Evolutionary conservation across 2,888 invertebrate genomes (phyloP).

Genomic region (Euphydryas editha): DNA sequence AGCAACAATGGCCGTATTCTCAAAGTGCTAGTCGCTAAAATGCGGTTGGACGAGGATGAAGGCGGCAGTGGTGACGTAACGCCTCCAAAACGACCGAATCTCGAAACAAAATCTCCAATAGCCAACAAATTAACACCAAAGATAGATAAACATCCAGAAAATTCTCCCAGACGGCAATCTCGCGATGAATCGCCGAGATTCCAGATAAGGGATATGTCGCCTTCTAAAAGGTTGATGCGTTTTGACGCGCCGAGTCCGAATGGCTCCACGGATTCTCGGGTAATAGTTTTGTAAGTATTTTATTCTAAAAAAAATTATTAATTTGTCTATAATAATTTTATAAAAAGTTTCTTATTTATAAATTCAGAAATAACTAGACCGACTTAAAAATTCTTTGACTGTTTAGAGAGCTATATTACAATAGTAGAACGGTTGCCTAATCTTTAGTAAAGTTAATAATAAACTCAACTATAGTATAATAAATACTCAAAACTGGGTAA

Average conservation of each 20-base stretch:
- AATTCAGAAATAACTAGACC: no score
- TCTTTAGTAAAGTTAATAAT: no score
- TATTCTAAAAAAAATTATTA: no score
- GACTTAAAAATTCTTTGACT: no score
- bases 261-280: conserved; percentile 66
- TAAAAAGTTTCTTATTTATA: no score
- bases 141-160: not conserved
- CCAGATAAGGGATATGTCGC: conserved; percentile 42
- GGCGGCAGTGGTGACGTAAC: conserved; percentile 33
- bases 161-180: not conserved
- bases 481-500: no score
- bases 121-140: not conserved
- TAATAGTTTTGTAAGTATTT: conserved; percentile 66
- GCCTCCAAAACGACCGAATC: conserved; percentile 26
- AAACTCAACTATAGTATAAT: no score
- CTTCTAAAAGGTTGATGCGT: conserved; percentile 45
- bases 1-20: conserved; percentile 62
- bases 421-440: no score
- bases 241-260: conserved; percentile 76
- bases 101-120: conserved; percentile 1
- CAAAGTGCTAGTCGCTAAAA: conserved; percentile 71
- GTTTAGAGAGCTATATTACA: no score
- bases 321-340: no score
- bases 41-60: conserved; percentile 57
- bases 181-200: conserved; percentile 21